Evolutionary conservation across 2,113 vertebrate species (phyloP).

Genomic region (Puma concolor): DNA sequence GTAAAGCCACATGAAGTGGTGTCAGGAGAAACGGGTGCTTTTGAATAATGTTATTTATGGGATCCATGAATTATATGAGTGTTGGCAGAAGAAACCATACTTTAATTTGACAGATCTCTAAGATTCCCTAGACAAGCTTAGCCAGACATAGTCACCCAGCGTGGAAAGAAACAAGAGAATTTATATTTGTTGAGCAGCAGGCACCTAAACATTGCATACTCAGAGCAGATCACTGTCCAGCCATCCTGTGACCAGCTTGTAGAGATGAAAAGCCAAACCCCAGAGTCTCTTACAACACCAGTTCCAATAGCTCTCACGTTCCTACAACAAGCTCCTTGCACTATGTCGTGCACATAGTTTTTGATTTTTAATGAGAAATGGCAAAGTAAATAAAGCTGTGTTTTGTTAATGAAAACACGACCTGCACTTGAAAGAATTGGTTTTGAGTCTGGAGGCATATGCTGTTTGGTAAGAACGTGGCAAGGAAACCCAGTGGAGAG

Average conservation of each 20-base stretch:
- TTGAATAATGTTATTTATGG: background rate
- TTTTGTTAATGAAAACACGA: background rate
- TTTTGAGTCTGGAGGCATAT: background rate
- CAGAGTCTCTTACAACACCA: background rate
- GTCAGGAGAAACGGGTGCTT: background rate
- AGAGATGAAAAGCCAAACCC: background rate
- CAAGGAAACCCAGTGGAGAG: background rate
- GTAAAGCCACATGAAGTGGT: background rate
- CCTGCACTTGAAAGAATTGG: background rate
- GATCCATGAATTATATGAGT: background rate
- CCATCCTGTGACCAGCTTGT: background rate
- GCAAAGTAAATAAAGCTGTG: background rate
- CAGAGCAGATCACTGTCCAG: background rate
- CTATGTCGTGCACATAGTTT: background rate
- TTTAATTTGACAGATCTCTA: background rate
- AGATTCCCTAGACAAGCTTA: background rate
- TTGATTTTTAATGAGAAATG: background rate
- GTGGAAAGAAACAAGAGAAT: background rate
- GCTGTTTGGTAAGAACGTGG: background rate
- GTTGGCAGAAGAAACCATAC: too few species aligned
- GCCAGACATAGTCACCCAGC: background rate
- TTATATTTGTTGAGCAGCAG: background rate
- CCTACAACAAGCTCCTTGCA: background rate
- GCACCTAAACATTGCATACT: background rate
- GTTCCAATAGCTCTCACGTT: background rate